Conservation (phyloP, 2,888 invertebrate genomes). For the Plebejus anna region DNA sequence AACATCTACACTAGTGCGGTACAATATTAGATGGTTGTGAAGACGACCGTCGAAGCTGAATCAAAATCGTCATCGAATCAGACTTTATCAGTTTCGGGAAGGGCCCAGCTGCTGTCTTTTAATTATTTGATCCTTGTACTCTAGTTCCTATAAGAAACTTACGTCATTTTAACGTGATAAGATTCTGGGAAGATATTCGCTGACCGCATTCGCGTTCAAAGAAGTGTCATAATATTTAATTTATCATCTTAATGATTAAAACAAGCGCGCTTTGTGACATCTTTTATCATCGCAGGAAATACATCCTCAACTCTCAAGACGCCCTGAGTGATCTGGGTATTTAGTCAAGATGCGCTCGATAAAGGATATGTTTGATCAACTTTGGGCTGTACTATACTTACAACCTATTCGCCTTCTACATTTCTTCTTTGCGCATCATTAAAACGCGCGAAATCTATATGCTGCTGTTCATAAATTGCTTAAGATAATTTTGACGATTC, state of each 20-base stretch:
- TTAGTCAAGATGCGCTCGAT: not conserved
- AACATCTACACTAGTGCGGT: no score
- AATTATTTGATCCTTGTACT: no score
- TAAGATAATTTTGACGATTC: no score
- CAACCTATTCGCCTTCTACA: no score
- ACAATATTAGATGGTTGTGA: no score
- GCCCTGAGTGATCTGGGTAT: not conserved
- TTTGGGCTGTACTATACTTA: not conserved
- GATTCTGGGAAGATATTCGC: constrained; percentile 16
- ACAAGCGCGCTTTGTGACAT: constrained; percentile 11
- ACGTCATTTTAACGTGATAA: constrained; percentile 11
- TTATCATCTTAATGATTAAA: constrained; percentile 17
- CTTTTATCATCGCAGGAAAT: constrained; percentile 6
- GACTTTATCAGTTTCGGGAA: no score
- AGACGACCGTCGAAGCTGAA: no score
- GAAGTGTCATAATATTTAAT: constrained; percentile 23
- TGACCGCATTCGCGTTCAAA: constrained; percentile 4
- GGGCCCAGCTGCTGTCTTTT: no score
- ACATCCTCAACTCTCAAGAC: not conserved
- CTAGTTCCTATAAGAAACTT: not conserved
- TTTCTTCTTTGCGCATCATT: no score
- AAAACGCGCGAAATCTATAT: no score
- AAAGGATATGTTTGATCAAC: not conserved
- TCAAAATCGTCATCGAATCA: no score
- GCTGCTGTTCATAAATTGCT: no score